Base-by-base conservation (phyloP, 2,888 invertebrate species). In the Danaus chrysippus region DNA sequence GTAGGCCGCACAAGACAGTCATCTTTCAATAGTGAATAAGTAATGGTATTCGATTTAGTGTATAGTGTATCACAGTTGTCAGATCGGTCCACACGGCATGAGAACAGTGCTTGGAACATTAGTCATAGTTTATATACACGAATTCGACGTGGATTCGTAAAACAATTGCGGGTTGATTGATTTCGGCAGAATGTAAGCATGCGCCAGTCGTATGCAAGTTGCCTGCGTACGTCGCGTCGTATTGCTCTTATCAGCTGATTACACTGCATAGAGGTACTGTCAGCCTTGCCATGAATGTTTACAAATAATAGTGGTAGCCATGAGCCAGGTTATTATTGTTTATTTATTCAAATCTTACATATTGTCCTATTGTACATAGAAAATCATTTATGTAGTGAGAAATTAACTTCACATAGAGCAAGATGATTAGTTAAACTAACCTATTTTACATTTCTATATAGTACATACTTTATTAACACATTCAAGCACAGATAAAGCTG, bases 231-330 rank as follows among this genome's bases (percentile, higher is more conserved):
- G 68, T 73, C 72, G 77, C 74, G 74, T 75, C 74, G 76, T 76
- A 77, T 77, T 71, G 73, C 72, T 73, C 84, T 87, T 88, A 89
- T 87, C 90, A 90, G 90, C 90, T 90, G 90, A 88, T 86, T 82
- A 81, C 78, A 77, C 75, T 81, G 76, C 73, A 76, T 71, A 72
- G 78, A 74, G 78, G 77, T 77, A 80, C 72, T 71, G 73, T 71
- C 72, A 69, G 72, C 73, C 74, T 75, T 76, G 75, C 74, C 71
- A 76, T 73, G 70, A 69, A 76, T 80, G 78, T 82, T 82, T 75
- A 77, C 76, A 77, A 81, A 77, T 75, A 74, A 69, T 74, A 65
- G 62, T 66, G 66, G 62, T 66, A 10, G 58, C 65, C 69, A 66
- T 70, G 65, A 61, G 67, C 53, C 57, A 67, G 62, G 42, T 43